Base-by-base conservation (phyloP, 1,140 invertebrate species). In the Euura saliciscinereae region DNA sequence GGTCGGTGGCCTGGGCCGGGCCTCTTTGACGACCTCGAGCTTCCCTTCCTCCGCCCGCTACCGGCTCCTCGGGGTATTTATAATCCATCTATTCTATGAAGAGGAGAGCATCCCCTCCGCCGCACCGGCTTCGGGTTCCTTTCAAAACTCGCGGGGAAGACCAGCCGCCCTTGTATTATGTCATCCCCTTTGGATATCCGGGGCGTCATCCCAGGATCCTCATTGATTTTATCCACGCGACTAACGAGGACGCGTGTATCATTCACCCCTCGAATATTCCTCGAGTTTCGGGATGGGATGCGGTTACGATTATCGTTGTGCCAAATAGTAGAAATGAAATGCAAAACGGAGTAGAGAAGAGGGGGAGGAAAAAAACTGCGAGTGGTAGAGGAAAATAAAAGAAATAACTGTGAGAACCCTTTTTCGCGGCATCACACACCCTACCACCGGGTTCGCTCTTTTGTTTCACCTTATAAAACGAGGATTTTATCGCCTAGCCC, bases 381-480 rank as follows among this genome's bases (percentile, higher is more conserved):
- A 28, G 28, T 28, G 28, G 28, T 28, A 28, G 28, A 28, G 28
- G 28, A 28, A 28, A 28, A 28, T 28, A 28, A 28, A 28, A 28
- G 28, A 28, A 28, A 28, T 28, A 28, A 28, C 28, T 28, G 28
- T 28, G 28, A 28, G 28, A 28, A 28, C 28, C 28, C 28, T 28
- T 28, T 28, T 28, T 28, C 28, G 28, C 28, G 0, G 28, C 28
- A 28, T 28, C 28, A 28, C 28, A 28, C 28, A 28, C 28, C 28
- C 28, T 28, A 28, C 28, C 28, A 28, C 28, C 28, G 28, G 28
- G 28, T 28, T 28, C 28, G 28, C 43, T 44, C 68, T 46, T 69
- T 69, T 69, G 68, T 69, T 69, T 69, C 43, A 44, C 68, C 68
- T 69, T 51, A 69, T 44, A 46, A 69, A 69, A 69, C 68, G 11